These are phyloP conservation scores for Myodes glareolus DNA, from an alignment of 2,113 vertebrate genomes.

Conservation along the genomic window DNA sequence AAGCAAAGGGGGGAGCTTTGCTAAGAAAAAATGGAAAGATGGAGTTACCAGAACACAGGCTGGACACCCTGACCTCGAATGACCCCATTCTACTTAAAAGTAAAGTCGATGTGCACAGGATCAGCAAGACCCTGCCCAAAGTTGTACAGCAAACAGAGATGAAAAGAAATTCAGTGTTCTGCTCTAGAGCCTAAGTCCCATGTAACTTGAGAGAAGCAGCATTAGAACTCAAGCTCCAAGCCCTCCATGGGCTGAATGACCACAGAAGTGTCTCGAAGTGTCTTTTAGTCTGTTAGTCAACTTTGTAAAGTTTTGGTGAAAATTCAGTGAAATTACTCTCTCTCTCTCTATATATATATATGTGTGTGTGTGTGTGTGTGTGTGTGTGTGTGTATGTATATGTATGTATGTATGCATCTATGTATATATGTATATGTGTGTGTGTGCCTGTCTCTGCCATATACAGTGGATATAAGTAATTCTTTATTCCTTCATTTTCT, in stretches of 20 bases:
- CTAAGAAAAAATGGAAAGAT: background rate
- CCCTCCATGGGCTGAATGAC: background rate
- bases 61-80: background rate
- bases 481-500: background rate
- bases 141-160: background rate
- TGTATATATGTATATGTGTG: no score
- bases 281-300: background rate
- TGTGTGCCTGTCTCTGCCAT: background rate
- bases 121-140: constrained; percentile 15
- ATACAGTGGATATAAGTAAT: background rate
- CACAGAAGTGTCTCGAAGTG: background rate
- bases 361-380: no score
- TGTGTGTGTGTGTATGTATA: no score
- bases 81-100: background rate
- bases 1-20: background rate
- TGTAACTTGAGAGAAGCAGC: background rate
- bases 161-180: constrained; percentile 27
- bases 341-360: no score
- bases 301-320: background rate
- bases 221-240: background rate
- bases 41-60: background rate
- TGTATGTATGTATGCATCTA: no score
- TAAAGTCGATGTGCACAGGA: background rate
- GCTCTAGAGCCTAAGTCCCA: background rate
- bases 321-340: background rate